Evolutionary conservation across 2,113 vertebrate species (phyloP).

Genomic region (Lepus timidus): DNA sequence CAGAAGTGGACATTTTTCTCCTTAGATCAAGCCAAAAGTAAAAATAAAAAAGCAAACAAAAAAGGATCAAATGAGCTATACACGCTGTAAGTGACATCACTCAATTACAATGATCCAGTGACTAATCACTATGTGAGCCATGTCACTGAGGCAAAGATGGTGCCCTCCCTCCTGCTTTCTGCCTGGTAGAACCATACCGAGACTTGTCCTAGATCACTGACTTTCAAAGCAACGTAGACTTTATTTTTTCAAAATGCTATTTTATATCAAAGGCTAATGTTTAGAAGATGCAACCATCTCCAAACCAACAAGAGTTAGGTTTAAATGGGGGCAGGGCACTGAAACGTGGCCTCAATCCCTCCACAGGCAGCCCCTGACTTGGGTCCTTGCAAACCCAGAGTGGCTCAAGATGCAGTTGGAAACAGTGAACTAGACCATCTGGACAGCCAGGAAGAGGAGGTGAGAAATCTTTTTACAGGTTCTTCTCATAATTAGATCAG

Average conservation of each 20-base stretch:
- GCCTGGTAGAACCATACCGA: background rate
- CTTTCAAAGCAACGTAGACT: background rate
- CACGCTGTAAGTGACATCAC: background rate
- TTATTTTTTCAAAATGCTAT: background rate
- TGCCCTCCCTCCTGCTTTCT: background rate
- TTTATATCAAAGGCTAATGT: background rate
- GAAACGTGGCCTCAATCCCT: background rate
- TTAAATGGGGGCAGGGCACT: background rate
- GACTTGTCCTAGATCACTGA: background rate
- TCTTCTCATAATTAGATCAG: background rate
- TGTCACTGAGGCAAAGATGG: accelerated
- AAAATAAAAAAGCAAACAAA: background rate
- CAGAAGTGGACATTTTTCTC: background rate
- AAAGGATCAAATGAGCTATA: background rate
- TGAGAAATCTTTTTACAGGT: background rate
- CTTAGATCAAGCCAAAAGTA: background rate
- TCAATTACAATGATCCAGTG: background rate
- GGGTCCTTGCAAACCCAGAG: background rate
- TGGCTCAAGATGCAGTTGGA: background rate
- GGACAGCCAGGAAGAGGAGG: background rate
- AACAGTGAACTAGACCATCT: background rate
- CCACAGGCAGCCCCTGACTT: background rate
- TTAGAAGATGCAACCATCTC: background rate
- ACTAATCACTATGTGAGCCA: accelerated
- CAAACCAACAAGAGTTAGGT: background rate